Percentiles rank a stretch among this genome's conserved stretches.
Evolutionary conservation across 37 sponge, comb jelly and placozoan species (phyloP).

Genomic region (Tethya wilhelma): DNA sequence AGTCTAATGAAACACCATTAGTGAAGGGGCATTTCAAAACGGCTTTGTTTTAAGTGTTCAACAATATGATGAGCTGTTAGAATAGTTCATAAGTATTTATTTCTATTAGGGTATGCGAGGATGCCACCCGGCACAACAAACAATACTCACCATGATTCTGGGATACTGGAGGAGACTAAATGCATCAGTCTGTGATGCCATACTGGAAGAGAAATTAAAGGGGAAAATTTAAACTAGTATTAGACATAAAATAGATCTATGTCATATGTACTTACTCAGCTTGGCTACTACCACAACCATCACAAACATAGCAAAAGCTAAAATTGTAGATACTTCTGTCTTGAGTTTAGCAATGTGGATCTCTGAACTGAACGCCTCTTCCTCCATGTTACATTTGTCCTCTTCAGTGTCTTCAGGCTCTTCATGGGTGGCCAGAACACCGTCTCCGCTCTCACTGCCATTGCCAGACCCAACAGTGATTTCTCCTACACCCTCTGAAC

Average conservation of each 20-base stretch:
- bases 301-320: not conserved
- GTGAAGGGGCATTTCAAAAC: too few species aligned
- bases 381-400: conserved; percentile 1
- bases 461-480: too few species aligned
- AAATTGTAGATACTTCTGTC: not conserved
- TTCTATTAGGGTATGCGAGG: not conserved
- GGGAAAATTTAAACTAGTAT: too few species aligned
- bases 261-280: conserved; percentile 1
- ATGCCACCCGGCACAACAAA: not conserved
- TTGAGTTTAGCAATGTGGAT: not conserved
- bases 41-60: too few species aligned
- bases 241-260: not conserved
- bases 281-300: conserved; percentile 17
- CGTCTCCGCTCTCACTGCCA: too few species aligned
- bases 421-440: too few species aligned
- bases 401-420: too few species aligned
- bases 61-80: too few species aligned
- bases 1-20: too few species aligned
- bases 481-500: too few species aligned
- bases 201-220: conserved; percentile 36
- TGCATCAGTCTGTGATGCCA: conserved; percentile 67
- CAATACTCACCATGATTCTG: conserved; percentile 74
- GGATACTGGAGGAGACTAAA: conserved; percentile 54
- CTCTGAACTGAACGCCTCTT: not conserved
- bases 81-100: too few species aligned